A percentile compares a stretch with the other conserved stretches of the same genome.
Evolutionary conservation across 2,888 invertebrate genomes (phyloP).

Genomic region (Mechanitis mazaeus): DNA sequence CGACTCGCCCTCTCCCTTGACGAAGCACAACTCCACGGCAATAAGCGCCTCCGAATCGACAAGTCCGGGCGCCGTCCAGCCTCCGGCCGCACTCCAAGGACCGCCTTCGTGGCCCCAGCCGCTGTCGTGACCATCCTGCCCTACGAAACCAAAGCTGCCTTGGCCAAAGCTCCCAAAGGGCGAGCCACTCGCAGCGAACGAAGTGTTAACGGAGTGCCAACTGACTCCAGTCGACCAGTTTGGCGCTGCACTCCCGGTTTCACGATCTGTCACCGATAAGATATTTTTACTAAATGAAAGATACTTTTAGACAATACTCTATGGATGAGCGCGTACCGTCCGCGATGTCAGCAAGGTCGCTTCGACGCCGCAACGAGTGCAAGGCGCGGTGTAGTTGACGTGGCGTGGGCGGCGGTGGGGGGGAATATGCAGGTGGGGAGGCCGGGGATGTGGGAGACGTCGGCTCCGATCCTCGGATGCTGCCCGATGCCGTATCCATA

Average conservation of each 20-base stretch:
- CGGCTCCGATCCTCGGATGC: slow-evolving; percentile 93
- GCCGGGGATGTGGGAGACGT: slow-evolving; percentile 88
- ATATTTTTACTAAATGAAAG: no score
- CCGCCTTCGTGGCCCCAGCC: slow-evolving; percentile 81
- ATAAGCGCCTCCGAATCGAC: slow-evolving; percentile 89
- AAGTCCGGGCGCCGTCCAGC: slow-evolving; percentile 82
- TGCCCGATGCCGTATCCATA: slow-evolving; percentile 96
- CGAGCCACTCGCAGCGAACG: slow-evolving; percentile 28
- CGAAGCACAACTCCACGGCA: slow-evolving; percentile 74
- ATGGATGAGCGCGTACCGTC: slow-evolving; percentile 15
- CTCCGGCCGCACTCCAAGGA: slow-evolving; percentile 76
- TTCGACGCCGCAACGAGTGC: slow-evolving; percentile 74
- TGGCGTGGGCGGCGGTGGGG: slow-evolving; percentile 81
- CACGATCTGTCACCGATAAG: slow-evolving; percentile 32
- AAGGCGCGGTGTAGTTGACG: slow-evolving; percentile 76
- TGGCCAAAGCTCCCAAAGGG: slow-evolving; percentile 31
- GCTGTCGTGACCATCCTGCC: slow-evolving; percentile 63
- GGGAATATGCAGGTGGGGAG: slow-evolving; percentile 80
- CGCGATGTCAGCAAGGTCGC: slow-evolving; percentile 44
- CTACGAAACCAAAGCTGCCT: slow-evolving; percentile 7
- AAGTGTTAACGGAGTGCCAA: slow-evolving; percentile 3
- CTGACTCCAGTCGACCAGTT: slow-evolving; percentile 31
- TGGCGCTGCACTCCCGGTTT: slow-evolving; percentile 44
- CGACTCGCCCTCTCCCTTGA: slow-evolving; percentile 64
- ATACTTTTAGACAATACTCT: background rate